phyloP scores from a whole-genome alignment of 2,797 vertebrate genomes.

The Sebastes hubbsi region DNA sequence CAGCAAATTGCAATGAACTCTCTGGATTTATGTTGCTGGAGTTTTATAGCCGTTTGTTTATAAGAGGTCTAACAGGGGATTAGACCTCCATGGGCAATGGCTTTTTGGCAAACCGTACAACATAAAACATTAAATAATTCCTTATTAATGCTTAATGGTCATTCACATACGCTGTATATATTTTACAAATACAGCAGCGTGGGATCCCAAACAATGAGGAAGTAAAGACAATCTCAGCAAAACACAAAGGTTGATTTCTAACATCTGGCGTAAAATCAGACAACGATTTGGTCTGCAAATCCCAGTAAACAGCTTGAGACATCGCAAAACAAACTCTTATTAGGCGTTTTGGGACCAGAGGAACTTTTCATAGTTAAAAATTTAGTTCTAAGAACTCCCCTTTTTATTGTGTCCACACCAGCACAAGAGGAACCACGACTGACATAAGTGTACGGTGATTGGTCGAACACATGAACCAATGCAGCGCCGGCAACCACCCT shows the following conservation, averaged over 20 bases:
- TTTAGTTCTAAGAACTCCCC: not conserved
- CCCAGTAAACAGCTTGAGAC: not conserved
- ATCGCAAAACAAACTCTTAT: not conserved
- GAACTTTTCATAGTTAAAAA: not conserved
- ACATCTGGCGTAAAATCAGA: not conserved
- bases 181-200: not conserved
- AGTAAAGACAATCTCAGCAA: not conserved
- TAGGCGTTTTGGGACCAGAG: not conserved
- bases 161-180: not conserved
- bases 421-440: not conserved
- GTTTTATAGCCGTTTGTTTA: not conserved
- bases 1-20: not conserved
- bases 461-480: not conserved
- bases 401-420: not conserved
- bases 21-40: not conserved
- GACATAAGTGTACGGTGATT: not conserved
- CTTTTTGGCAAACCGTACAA: not conserved
- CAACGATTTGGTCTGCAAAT: not conserved
- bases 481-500: not conserved
- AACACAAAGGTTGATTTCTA: not conserved
- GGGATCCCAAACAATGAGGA: not conserved
- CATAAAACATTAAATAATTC: not conserved
- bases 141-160: not conserved
- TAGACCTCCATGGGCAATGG: not conserved
- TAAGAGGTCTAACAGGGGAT: not conserved